Evolutionary conservation across 2,888 invertebrate species (phyloP).

Genomic region (Spodoptera littoralis): DNA sequence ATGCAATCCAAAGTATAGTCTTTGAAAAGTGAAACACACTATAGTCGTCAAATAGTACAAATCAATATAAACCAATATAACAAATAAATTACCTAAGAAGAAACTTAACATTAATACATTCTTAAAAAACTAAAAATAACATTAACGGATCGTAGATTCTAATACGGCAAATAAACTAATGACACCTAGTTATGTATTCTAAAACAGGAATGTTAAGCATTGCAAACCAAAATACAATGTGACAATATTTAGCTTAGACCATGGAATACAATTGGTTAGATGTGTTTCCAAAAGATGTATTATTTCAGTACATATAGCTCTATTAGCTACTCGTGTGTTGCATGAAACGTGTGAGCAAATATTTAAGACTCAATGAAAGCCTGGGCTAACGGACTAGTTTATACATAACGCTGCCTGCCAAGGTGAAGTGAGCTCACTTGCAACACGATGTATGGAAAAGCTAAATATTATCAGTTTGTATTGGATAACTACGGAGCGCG

Average conservation of each 20-base stretch:
- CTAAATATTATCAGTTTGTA: conserved; percentile 24
- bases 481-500: conserved; percentile 32
- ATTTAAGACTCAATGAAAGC: too few relatives aligned
- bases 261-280: background rate
- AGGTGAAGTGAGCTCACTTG: too few relatives aligned
- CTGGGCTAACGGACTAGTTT: too few relatives aligned
- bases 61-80: conserved; percentile 7
- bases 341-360: too few relatives aligned
- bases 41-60: conserved; percentile 36
- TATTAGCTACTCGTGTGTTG: too few relatives aligned
- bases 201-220: conserved; percentile 43
- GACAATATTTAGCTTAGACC: conserved; percentile 21
- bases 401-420: too few relatives aligned
- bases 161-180: conserved; percentile 38
- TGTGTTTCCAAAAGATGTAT: too few relatives aligned
- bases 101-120: conserved; percentile 9
- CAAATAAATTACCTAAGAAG: background rate
- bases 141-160: conserved; percentile 18
- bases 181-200: conserved; percentile 30
- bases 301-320: too few relatives aligned
- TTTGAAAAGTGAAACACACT: background rate
- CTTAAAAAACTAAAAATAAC: conserved; percentile 23
- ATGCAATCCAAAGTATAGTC: background rate
- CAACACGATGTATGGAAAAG: background rate
- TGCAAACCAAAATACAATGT: conserved; percentile 13